Evolutionary conservation across 2,113 vertebrate genomes (phyloP).

Genomic region (Procapra przewalskii): DNA sequence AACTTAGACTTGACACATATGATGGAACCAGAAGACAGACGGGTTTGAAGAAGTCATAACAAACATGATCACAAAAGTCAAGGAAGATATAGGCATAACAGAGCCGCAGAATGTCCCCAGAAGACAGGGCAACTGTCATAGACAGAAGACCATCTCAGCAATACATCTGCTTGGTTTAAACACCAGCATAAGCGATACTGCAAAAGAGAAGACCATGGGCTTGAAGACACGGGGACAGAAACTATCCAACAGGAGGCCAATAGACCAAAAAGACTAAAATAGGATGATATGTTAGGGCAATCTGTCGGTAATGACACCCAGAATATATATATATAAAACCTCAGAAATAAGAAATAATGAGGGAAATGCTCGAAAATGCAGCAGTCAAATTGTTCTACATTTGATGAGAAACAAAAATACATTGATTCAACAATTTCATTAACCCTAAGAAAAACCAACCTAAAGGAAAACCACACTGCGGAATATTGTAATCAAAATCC

Average conservation of each 20-base stretch:
- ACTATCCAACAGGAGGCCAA: background rate
- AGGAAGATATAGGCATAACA: background rate
- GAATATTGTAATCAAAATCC: background rate
- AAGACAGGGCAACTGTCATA: background rate
- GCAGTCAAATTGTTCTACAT: background rate
- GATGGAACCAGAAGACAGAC: background rate
- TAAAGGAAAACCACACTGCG: background rate
- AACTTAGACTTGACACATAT: background rate
- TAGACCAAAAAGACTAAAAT: background rate
- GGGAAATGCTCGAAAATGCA: background rate
- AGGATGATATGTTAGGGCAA: too few species aligned
- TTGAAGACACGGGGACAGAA: background rate
- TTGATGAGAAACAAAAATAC: background rate
- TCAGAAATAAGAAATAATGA: background rate
- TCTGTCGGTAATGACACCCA: too few species aligned
- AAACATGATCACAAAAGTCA: too few species aligned
- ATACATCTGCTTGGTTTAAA: background rate
- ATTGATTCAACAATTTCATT: background rate
- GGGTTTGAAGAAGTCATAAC: background rate
- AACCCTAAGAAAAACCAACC: background rate
- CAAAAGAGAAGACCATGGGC: background rate
- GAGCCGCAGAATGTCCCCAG: background rate
- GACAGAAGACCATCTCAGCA: background rate
- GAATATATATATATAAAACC: background rate
- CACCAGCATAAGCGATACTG: background rate